Evolutionary conservation across 2,888 invertebrate genomes (phyloP).

Genomic region (Drosophila histrio): DNA sequence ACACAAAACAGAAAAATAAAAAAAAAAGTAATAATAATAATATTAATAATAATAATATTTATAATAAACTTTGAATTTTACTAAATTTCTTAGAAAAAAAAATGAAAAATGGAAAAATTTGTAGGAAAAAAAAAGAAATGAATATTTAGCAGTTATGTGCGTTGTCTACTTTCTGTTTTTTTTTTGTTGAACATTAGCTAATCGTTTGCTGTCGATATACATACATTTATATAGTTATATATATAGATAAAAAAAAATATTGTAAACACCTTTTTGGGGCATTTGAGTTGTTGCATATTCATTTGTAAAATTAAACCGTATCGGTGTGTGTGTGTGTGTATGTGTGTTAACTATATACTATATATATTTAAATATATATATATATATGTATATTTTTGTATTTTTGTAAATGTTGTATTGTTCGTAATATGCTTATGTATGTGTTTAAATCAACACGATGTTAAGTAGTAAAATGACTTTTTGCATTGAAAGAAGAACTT

Average conservation of each 20-base stretch:
- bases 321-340: constrained; percentile 40
- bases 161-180: constrained; percentile 38
- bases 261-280: constrained; percentile 39
- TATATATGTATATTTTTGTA: constrained; percentile 26
- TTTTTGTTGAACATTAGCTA: constrained; percentile 52
- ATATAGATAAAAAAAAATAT: constrained; percentile 37
- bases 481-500: constrained; percentile 52
- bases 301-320: constrained; percentile 55
- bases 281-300: constrained; percentile 49
- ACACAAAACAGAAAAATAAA: constrained; percentile 26
- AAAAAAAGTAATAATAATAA: constrained; percentile 2
- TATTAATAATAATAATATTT: constrained; percentile 20
- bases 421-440: constrained; percentile 44
- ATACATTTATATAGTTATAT: constrained; percentile 10
- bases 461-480: constrained; percentile 58
- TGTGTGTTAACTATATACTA: constrained; percentile 33
- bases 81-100: constrained; percentile 47
- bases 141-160: constrained; percentile 53
- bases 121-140: constrained; percentile 14
- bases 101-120: constrained; percentile 16
- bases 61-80: constrained; percentile 43
- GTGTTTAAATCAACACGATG: constrained; percentile 42
- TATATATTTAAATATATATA: constrained; percentile 34
- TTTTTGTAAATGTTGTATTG: constrained; percentile 32
- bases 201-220: constrained; percentile 46